Evolutionary conservation across 2,888 invertebrate genomes (phyloP), one percentile per base, ranked within the genome.

Genomic region (Dinocampus coccinellae): DNA sequence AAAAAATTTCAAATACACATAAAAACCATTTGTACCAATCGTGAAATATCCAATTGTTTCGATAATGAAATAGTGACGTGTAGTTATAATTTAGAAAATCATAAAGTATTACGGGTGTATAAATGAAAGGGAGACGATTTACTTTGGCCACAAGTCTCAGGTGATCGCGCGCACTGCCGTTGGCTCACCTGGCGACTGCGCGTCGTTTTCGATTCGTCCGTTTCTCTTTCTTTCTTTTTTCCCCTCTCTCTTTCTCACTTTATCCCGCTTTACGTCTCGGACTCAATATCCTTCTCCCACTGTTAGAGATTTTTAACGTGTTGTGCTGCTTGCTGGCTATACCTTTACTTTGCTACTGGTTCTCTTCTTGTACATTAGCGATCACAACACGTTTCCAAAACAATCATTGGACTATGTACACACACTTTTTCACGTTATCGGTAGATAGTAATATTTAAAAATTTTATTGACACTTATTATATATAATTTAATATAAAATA

Each of bases 111-210:
- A 55, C 24, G 16, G 4, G 22, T 10, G 33, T 36, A 39, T 36
- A 34, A 61, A 61, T 34, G 34, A 34, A 55, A 36, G 62, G 39
- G 60, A 52, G 52, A 61, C 29, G 16, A 58, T 33, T 34, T 69
- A 42, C 63, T 64, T 13, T 69, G 60, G 11, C 69, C 64, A 22
- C 63, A 42, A 33, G 57, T 61, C 63, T 72, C 69, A 62, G 69
- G 61, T 75, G 75, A 74, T 73, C 76, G 76, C 79, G 78, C 78
- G 78, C 78, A 78, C 79, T 77, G 78, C 77, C 79, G 79, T 79
- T 79, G 75, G 82, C 82, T 86, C 85, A 87, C 87, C 87, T 87
- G 86, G 85, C 85, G 85, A 84, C 84, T 84, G 84, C 82, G 83
- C 83, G 81, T 80, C 75, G 77, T 75, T 75, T 73, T 74, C 76